Base-by-base conservation (phyloP, 2,888 invertebrate genomes). In the Xanthia icteritia region DNA sequence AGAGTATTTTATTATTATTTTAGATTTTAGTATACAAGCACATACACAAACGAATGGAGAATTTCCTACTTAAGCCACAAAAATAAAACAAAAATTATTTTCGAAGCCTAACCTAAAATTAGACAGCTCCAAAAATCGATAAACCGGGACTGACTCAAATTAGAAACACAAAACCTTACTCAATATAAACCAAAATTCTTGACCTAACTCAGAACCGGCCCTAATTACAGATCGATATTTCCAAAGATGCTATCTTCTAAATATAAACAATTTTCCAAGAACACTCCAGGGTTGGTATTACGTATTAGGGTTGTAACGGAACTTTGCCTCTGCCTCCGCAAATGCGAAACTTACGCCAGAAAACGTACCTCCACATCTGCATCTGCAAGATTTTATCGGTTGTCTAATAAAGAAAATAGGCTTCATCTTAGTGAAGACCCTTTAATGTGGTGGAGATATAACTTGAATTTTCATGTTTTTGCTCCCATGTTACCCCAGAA, bases 201-300 rank as follows among this genome's bases (percentile, higher is more conserved):
- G 23, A 60, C 13, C 13, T 48, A 36, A 27, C 56, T 31, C 3
- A 51, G 39, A 63, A 0, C 39, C 27, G 36, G 20, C 54, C 20
- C 56, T 66, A 79, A 76, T 72, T 77, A 82, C 27, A 65, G 72
- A 82, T 82, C 51, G 65, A 73, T 75, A 36, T 69, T 23, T 69
- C 45, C 36, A 3, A 71, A 73, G 60, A 70, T 67, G 60, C 72
- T 79, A 77, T 64, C 45, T 75, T 75, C 66, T 58, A 81, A 87
- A 79, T 75, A 66, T 42, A 81, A 87, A 79, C 68, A 84, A 79
- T 81, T 80, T 78, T 78, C 78, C 11, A 58, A 15, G 23, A 67
- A 82, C 70, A 81, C 77, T 81, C 64, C 70, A 68, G 58, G 56
- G 80, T 75, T 61, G n/a, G 58, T 42, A 58, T 72, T 81, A 80